phyloP scores from a whole-genome alignment of 2,113 vertebrate genomes.

The Barbus barbus region DNA sequence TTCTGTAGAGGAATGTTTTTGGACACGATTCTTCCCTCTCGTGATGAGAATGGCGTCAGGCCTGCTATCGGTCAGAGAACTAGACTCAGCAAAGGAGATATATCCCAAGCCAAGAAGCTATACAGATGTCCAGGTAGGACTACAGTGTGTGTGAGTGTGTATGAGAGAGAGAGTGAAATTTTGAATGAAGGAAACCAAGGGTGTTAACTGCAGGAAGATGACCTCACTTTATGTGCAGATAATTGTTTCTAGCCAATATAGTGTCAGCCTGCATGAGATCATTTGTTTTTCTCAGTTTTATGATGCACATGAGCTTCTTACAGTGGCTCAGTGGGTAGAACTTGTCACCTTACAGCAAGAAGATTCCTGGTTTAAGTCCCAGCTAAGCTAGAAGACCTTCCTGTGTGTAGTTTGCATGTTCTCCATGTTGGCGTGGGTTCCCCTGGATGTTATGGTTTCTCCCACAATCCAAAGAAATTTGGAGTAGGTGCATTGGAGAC shows the following conservation, averaged over 20 bases:
- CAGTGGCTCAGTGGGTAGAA: neutral
- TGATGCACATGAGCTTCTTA: slow-evolving; percentile 1
- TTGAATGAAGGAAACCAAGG: neutral
- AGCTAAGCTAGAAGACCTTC: neutral
- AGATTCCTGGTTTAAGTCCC: neutral
- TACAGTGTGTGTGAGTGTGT: slow-evolving; percentile 41
- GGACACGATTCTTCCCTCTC: slow-evolving; percentile 96
- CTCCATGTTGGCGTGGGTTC: neutral
- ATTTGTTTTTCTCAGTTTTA: slow-evolving; percentile 21
- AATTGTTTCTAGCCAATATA: neutral
- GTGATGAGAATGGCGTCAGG: slow-evolving; percentile 93
- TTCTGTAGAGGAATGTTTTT: slow-evolving; percentile 93
- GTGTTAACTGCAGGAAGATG: slow-evolving; percentile 21
- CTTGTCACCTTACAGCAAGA: neutral
- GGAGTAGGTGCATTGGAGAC: neutral
- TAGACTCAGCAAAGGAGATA: slow-evolving; percentile 97
- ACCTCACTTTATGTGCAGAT: slow-evolving; percentile 33
- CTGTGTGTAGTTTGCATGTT: neutral
- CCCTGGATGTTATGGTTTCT: neutral
- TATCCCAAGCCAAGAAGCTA: slow-evolving; percentile 98
- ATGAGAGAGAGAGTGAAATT: neutral
- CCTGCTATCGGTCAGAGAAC: slow-evolving; percentile 95
- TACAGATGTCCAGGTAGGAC: slow-evolving; percentile 98
- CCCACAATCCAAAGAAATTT: neutral
- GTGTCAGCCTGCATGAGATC: slow-evolving; percentile 23